Base-by-base conservation (phyloP, 2,797 vertebrate genomes). In the Sandelia bainsii region DNA sequence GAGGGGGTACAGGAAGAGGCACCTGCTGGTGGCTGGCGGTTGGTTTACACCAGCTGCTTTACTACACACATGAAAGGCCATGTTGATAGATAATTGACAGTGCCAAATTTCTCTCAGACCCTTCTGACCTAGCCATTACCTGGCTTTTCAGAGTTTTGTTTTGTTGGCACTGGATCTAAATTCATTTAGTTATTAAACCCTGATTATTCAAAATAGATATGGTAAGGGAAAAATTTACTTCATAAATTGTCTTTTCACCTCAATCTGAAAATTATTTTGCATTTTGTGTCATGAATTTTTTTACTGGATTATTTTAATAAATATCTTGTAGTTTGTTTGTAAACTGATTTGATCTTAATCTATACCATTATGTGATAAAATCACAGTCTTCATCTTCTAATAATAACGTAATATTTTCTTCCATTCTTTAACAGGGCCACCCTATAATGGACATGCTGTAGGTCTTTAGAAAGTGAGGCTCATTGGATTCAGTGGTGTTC, bases 361-460 rank as follows among this genome's bases (percentile, higher is more conserved):
- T 48, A n/a, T 34, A 52, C 19, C 7, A 10, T 23, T 56, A 23
- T 29, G 51, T 13, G 22, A 29, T 45, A 19, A 49, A 29, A 23
- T 6, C 20, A 14, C n/a, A 9, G 19, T 52, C 37, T 50, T 56
- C 10, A 25, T 61, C 22, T 66, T 62, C 25, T 17, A 14, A 54
- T 60, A 45, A 46, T 54, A 12, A 29, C 80, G 44, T 48, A 6
- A 34, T 44, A 29, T 45, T 29, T 39, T 67, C 60, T 22, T 74
- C 20, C 56, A 50, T 75, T 81, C 72, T 76, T 84, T 16, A 5
- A 45, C 91, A 97, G 95, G 89, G 78, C 87, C 78, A 79, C 86
- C 83, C 83, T 69, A 87, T 79, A 90, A 94, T 93, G 93, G 93
- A 92, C 75, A 89, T 87, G 85, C 91, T 94, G 87, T 90, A 83